phyloP scores from a whole-genome alignment of 2,797 vertebrate genomes.

The Notolabrus celidotus region DNA sequence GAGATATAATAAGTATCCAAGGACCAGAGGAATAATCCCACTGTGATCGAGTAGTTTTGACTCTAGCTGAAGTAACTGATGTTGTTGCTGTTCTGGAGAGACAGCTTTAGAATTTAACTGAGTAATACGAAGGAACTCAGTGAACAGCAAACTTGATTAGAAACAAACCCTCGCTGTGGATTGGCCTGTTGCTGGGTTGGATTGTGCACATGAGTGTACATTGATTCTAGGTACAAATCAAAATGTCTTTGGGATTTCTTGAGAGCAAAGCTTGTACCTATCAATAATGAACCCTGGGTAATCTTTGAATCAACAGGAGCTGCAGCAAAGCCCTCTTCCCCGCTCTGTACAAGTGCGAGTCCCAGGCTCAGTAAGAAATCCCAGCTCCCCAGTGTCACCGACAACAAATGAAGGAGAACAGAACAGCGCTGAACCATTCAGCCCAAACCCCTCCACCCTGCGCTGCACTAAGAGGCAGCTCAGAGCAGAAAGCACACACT shows the following conservation, averaged over 20 bases:
- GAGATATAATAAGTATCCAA: no score
- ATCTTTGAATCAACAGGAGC: constrained; percentile 48
- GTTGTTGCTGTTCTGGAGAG: no score
- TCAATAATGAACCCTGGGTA: constrained; percentile 42
- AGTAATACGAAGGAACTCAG: constrained; percentile 4
- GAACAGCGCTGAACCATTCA: constrained; percentile 50
- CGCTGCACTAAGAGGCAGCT: constrained; percentile 46
- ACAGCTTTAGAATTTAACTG: neutral
- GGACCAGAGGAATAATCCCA: no score
- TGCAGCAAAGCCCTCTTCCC: constrained; percentile 26
- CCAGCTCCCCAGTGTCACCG: constrained; percentile 51
- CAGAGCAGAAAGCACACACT: constrained; percentile 63
- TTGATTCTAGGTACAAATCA: constrained; percentile 6
- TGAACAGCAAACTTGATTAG: neutral
- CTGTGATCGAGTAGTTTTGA: no score
- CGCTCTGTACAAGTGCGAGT: constrained; percentile 33
- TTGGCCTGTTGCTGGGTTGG: neutral
- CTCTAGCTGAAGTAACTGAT: no score
- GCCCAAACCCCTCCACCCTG: constrained; percentile 30
- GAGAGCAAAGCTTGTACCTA: constrained; percentile 16
- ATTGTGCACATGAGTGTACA: constrained; percentile 6
- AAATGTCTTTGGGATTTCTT: constrained; percentile 27
- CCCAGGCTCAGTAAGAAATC: constrained; percentile 55
- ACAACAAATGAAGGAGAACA: constrained; percentile 67
- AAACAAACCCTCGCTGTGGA: neutral